A percentile compares a stretch with the other conserved stretches of the same genome.
Conservation (phyloP, 2,113 vertebrate genomes). For the Megatriorchis doriae region DNA sequence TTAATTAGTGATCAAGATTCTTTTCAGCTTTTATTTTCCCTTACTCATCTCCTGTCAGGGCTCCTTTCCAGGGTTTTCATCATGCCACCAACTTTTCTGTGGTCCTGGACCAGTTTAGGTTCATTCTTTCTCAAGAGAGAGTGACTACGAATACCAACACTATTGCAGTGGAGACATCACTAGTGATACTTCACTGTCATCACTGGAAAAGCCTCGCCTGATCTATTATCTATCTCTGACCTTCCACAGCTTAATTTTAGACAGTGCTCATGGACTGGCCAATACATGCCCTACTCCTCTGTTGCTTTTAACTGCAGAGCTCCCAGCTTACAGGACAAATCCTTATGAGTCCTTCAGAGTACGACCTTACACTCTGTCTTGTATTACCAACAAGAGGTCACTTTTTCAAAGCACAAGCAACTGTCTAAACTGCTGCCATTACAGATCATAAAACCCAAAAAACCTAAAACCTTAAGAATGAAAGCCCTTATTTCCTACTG, state of each 20-base stretch:
- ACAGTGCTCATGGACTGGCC: accelerated
- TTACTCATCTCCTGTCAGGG: neutral
- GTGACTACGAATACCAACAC: neutral
- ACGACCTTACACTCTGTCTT: neutral
- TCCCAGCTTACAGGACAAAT: neutral
- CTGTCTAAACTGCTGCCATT: neutral
- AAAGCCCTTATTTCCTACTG: neutral
- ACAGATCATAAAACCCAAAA: neutral
- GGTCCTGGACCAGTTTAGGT: neutral
- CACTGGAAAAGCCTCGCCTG: neutral
- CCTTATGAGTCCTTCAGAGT: neutral
- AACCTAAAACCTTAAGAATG: neutral
- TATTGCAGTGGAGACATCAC: neutral
- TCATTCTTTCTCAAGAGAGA: neutral
- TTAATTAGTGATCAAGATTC: neutral
- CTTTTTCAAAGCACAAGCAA: neutral
- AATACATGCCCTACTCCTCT: neutral
- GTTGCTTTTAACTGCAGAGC: neutral
- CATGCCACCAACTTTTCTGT: neutral
- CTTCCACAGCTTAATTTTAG: neutral
- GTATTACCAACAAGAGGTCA: neutral
- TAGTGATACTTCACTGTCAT: neutral
- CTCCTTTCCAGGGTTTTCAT: neutral
- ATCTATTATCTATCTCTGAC: neutral
- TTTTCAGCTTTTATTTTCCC: neutral